Evolutionary conservation across 2,888 invertebrate species (phyloP).

Genomic region (Mesorhabditis sp.): DNA sequence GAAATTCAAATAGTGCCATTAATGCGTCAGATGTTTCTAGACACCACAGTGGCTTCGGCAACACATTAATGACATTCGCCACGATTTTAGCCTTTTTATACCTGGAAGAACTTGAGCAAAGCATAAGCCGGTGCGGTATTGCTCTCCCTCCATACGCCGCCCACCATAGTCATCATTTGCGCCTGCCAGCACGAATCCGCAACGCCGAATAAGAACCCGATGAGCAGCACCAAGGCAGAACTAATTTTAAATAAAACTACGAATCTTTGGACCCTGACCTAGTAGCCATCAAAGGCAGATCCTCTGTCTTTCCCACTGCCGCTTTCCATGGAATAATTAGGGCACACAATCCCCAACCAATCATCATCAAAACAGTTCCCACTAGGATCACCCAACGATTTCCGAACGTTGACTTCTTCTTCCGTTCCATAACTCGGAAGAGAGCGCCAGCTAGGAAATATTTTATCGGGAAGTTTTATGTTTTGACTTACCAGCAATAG

Average conservation of each 20-base stretch:
- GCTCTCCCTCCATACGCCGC: not conserved
- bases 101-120: not conserved
- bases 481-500: not conserved
- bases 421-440: not conserved
- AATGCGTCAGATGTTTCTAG: too few relatives aligned
- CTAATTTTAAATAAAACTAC: too few relatives aligned
- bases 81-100: not conserved
- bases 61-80: not conserved
- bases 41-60: too few relatives aligned
- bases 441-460: too few relatives aligned
- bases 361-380: slow-evolving; percentile 1
- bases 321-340: not conserved
- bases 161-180: not conserved
- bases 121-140: slow-evolving; percentile 1
- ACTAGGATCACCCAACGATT: not conserved
- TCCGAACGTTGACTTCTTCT: slow-evolving; percentile 1
- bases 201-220: not conserved
- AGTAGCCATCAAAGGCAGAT: not conserved
- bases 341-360: not conserved
- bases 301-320: not conserved
- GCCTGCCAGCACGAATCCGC: slow-evolving; percentile 3
- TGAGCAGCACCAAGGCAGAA: too few relatives aligned
- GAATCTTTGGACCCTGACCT: not conserved
- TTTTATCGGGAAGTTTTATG: not conserved
- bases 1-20: too few relatives aligned